Base-by-base conservation (phyloP, 37 sponge, comb jelly and placozoan species). In the Diacarnus erythraeanus region DNA sequence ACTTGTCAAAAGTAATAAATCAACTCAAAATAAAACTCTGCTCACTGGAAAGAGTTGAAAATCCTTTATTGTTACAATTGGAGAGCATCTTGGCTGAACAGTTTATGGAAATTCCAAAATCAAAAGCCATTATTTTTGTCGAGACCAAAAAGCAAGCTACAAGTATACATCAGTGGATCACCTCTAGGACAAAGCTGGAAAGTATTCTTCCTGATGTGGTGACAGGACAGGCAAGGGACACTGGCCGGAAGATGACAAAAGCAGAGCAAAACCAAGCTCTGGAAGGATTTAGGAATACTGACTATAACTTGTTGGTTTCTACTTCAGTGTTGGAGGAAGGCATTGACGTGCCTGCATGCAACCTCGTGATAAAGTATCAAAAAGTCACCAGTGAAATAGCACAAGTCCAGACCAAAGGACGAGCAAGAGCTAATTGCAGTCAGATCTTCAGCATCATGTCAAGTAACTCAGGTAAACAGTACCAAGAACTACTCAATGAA, bases 271-370 rank as follows among this genome's bases (percentile, higher is more conserved):
- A 75, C 1, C 22, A 38, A 35, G 83, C 64, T 12, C 75, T 92
- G 23, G 58, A 81, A 25, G 65, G 35, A n/a, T 88, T 92, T 64
- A 63, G 76, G 12, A 22, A 27, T 0, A 85, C 79, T 1, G 60
- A 68, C 0, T 88, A 63, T 57, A 88, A 92, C 59, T 75, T 92
- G 0, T 70, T 92, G 21, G 79, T 83, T n/a, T 35, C 89, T 20
- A 92, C 93, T 0, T 83, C 93, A 25, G 88, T 92, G 1, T 78
- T 85, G 36, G 89, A 88, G 43, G 89, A 92, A 84, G 93, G 93
- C 15, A 36, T 92, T 20, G 93, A 92, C 71, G 70, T 87, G 29
- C 85, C 88, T 64, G 89, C 57, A 1, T 92, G 93, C 42, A 88
- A 92, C 59, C 38, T 88, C 33, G 86, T 92, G 42, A 84, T 92